phyloP scores from a whole-genome alignment of 2,797 vertebrate species.

The Sebastes jordani region DNA sequence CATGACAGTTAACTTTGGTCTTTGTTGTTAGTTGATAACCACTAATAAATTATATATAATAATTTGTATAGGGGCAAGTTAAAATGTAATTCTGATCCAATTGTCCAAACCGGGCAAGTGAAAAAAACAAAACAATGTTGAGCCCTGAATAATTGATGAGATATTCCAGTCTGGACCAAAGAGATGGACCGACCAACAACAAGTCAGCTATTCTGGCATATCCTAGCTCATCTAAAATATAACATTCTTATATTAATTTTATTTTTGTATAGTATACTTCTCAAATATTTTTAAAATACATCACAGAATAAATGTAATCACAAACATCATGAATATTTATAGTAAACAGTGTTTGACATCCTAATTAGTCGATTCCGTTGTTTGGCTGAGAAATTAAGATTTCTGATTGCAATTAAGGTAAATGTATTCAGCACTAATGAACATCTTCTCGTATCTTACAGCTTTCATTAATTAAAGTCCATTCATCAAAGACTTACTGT shows the following conservation, averaged over 20 bases:
- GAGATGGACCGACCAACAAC: neutral
- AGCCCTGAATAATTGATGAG: neutral
- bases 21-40: too few species aligned
- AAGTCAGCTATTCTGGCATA: neutral
- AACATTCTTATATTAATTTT: too few species aligned
- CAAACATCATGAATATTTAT: neutral
- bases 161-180: neutral
- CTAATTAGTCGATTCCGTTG: neutral
- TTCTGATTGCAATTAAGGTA: neutral
- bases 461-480: conserved; percentile 4
- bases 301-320: too few species aligned
- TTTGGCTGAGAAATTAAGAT: neutral
- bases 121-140: too few species aligned
- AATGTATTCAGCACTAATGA: neutral
- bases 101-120: too few species aligned
- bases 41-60: too few species aligned
- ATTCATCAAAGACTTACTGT: conserved; percentile 1
- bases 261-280: neutral
- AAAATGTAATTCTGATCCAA: too few species aligned
- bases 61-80: too few species aligned
- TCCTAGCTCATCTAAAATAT: neutral
- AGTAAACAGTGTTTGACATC: neutral
- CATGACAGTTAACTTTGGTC: too few species aligned
- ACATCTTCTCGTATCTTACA: neutral
- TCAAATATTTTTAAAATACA: neutral